Percentiles rank a stretch among this genome's conserved stretches.
Conservation (phyloP, 2,797 vertebrate species). For the Ibycter americanus region DNA sequence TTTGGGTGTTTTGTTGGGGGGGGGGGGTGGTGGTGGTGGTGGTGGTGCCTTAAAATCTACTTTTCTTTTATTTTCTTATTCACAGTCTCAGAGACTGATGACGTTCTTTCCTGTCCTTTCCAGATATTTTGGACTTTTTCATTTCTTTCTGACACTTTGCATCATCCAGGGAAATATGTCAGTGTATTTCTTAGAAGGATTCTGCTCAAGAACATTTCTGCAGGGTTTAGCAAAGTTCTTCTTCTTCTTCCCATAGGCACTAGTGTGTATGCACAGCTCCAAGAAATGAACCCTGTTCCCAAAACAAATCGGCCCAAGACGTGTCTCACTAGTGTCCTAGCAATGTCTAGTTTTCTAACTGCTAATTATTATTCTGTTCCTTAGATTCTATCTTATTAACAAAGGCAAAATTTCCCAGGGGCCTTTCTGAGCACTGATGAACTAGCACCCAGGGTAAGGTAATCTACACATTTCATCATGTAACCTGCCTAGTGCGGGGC, state of each 20-base stretch:
- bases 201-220: not conserved
- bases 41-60: not conserved
- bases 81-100: not conserved
- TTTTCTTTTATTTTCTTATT: not conserved
- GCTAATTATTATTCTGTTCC: not conserved
- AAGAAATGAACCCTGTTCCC: not conserved
- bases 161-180: not conserved
- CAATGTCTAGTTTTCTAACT: not conserved
- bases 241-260: not conserved
- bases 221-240: not conserved
- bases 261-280: not conserved
- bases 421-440: not conserved
- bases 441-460: not conserved
- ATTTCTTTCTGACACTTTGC: not conserved
- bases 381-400: not conserved
- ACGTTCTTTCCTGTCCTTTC: not conserved
- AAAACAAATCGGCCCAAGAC: not conserved
- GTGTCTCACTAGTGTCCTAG: not conserved
- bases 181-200: not conserved
- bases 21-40: no score
- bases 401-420: not conserved
- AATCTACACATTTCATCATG: not conserved
- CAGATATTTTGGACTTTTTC: not conserved
- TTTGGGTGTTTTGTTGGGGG: no score
- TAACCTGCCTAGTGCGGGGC: not conserved